Conservation (phyloP, 2,888 invertebrate genomes). For the Oscheius sp. region DNA sequence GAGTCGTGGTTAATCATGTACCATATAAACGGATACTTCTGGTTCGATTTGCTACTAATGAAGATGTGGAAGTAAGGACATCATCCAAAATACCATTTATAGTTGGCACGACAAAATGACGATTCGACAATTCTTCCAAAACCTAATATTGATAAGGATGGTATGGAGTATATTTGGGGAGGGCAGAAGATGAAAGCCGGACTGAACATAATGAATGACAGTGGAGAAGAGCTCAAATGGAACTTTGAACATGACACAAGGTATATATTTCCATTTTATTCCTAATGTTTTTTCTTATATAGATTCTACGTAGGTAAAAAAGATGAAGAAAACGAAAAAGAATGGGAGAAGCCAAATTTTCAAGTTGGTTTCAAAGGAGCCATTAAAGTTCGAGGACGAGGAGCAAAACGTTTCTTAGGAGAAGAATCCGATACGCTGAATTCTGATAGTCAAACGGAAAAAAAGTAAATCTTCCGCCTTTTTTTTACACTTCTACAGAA, state of each 20-base stretch:
- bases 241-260: slow-evolving; percentile 69
- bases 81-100: too few species aligned
- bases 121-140: background rate
- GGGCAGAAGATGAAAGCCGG: too few species aligned
- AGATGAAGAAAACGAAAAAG: slow-evolving; percentile 28
- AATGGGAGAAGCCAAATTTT: slow-evolving; percentile 32
- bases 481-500: background rate
- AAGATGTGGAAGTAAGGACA: slow-evolving; percentile 39
- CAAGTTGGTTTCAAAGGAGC: slow-evolving; percentile 40
- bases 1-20: slow-evolving; percentile 46
- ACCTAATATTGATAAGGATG: slow-evolving; percentile 10
- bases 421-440: background rate
- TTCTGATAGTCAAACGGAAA: background rate
- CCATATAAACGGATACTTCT: slow-evolving; percentile 42
- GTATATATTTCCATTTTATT: slow-evolving; percentile 35
- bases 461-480: background rate
- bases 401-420: slow-evolving; percentile 32
- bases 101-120: slow-evolving; percentile 27
- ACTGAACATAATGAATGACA: slow-evolving; percentile 62
- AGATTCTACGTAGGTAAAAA: slow-evolving; percentile 37
- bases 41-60: slow-evolving; percentile 47
- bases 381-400: slow-evolving; percentile 38
- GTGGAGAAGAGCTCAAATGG: slow-evolving; percentile 66
- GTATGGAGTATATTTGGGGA: background rate
- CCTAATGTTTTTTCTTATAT: slow-evolving; percentile 21